A percentile compares a stretch with the other conserved stretches of the same genome.
phyloP scores from a whole-genome alignment of 1,140 invertebrate genomes.

The Papilio xuthus region DNA sequence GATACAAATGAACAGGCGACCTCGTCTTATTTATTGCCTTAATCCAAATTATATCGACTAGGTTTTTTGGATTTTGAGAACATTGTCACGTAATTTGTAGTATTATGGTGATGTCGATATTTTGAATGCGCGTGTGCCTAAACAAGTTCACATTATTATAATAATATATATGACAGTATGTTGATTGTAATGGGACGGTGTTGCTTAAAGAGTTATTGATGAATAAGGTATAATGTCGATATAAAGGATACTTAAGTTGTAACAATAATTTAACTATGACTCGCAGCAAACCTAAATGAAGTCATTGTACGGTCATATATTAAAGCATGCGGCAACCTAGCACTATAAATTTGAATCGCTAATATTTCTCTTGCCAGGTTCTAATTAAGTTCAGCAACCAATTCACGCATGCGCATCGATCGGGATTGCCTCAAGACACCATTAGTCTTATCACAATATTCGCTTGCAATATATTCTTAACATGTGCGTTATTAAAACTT shows the following conservation, averaged over 20 bases:
- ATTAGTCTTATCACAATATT: conserved; percentile 65
- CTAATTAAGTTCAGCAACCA: conserved; percentile 74
- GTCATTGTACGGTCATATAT: conserved; percentile 50
- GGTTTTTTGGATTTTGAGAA: conserved; percentile 70
- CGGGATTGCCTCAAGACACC: conserved; percentile 65
- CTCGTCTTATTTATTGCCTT: conserved; percentile 77
- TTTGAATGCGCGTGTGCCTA: conserved; percentile 39
- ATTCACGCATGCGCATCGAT: conserved; percentile 70
- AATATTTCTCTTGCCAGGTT: conserved; percentile 68
- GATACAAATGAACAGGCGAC: conserved; percentile 80
- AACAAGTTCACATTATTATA: conserved; percentile 30
- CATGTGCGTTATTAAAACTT: conserved; percentile 36
- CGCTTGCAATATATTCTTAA: conserved; percentile 40
- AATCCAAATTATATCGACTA: conserved; percentile 80
- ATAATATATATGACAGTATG: conserved; percentile 20
- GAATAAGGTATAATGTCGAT: background rate
- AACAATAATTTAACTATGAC: conserved; percentile 28
- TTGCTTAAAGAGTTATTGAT: background rate
- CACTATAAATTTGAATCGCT: conserved; percentile 68
- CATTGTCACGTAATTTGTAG: conserved; percentile 74
- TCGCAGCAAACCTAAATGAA: conserved; percentile 40
- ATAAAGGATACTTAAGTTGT: background rate
- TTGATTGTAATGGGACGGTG: background rate
- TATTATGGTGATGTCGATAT: conserved; percentile 61
- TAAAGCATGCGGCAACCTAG: conserved; percentile 51